phyloP scores from a whole-genome alignment of 2,113 vertebrate species.

The Trematocara variabile region DNA sequence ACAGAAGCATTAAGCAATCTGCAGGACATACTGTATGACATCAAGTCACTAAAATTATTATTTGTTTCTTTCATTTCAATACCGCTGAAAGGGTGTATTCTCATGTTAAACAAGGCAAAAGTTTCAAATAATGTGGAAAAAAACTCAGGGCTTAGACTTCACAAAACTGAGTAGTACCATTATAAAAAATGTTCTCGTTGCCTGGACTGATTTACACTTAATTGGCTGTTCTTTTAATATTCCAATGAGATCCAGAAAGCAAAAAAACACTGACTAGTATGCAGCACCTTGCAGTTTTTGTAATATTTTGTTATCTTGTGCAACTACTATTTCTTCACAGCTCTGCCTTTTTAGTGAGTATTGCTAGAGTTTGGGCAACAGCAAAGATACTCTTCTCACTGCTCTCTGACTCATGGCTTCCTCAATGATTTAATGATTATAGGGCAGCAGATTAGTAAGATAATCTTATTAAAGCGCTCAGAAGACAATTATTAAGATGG shows the following conservation, averaged over 20 bases:
- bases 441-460: not conserved
- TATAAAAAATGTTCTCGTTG: not conserved
- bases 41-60: not conserved
- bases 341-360: not conserved
- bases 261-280: not conserved
- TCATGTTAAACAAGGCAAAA: not conserved
- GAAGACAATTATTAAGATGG: not conserved
- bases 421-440: not conserved
- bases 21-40: not conserved
- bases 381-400: not conserved
- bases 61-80: not conserved
- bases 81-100: not conserved
- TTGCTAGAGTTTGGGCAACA: not conserved
- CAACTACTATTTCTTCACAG: not conserved
- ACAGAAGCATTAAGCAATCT: not conserved
- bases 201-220: not conserved
- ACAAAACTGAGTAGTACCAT: not conserved
- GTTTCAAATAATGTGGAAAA: not conserved
- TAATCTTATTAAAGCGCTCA: not conserved
- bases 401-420: not conserved
- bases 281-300: not conserved
- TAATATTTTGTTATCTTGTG: not conserved
- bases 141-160: not conserved
- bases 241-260: not conserved
- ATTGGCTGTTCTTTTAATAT: not conserved